Evolutionary conservation across 1,140 invertebrate species (phyloP), one percentile per base, ranked within the genome.

Genomic region (Coelopa frigida): DNA sequence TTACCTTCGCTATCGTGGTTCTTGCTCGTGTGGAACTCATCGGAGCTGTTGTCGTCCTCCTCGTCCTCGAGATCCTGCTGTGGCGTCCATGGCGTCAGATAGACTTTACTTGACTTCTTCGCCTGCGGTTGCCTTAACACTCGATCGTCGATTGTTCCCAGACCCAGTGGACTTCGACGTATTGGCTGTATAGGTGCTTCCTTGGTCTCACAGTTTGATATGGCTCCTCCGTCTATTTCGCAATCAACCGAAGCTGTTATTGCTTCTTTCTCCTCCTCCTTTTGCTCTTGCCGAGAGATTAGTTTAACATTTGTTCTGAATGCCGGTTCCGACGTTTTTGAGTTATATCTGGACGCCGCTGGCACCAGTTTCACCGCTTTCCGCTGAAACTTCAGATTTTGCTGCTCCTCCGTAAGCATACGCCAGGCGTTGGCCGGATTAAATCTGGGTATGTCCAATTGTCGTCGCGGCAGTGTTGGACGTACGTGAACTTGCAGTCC

Each of bases 391-490:
- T 40, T 18, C 17, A 20, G 32, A 5, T 33, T 17, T 20, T 48
- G 32, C 12, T 48, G 38, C 17, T 35, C 0, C 57, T 58, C 40
- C 71, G 68, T 36, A 59, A 91, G 70, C 18, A 83, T 75, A 52
- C 82, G 75, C 87, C 87, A 91, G 1, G 87, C 87, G n/a, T 84
- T 78, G 1, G 82, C 78, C 3, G 87, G 87, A 12, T 85, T 89
- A 70, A 90, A 89, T 48, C 83, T 68, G 0, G 86, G 84, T 17
- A 85, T 79, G 45, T 84, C 80, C 11, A 79, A 72, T 55, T 81
- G 79, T 53, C 87, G 84, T 53, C 85, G 83, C 2, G 87, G 87
- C 44, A 89, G 57, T 0, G 83, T 86, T 3, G 87, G 86, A 1
- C 86, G 73, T 44, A 89, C 61, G 29, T 83, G 77, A 33, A 89